These are phyloP conservation scores for Nothobranchius furzeri DNA, from an alignment of 2,113 vertebrate species.

Conservation along the genomic window DNA sequence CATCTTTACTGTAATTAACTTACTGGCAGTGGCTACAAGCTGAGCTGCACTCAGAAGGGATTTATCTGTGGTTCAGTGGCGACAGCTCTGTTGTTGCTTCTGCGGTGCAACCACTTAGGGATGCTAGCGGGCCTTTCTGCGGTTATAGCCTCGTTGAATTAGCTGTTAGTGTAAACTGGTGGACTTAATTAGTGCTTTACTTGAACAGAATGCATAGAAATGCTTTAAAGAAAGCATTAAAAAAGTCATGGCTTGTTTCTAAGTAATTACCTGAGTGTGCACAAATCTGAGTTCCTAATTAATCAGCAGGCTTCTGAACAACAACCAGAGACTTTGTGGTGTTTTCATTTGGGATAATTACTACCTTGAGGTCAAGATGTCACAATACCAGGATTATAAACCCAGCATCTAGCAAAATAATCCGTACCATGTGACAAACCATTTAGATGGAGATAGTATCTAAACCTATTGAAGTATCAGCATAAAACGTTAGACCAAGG, in stretches of 20 bases:
- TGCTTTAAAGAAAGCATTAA: not conserved
- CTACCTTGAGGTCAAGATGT: not conserved
- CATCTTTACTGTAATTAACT: conserved; percentile 15
- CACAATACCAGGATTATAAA: not conserved
- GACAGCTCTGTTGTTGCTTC: conserved; percentile 12
- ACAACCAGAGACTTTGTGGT: not conserved
- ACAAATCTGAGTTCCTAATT: not conserved
- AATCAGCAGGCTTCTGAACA: not conserved
- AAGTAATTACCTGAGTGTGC: not conserved
- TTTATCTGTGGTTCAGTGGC: conserved; percentile 9
- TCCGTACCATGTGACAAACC: not conserved
- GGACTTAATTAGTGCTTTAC: not conserved
- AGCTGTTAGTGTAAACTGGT: not conserved
- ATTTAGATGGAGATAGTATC: not conserved
- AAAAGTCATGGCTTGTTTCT: not conserved
- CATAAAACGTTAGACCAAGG: too few relatives aligned
- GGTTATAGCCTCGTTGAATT: not conserved
- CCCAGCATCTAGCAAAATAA: too few relatives aligned
- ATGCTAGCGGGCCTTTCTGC: not conserved
- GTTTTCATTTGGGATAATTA: not conserved
- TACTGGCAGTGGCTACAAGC: conserved; percentile 7
- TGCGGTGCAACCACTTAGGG: not conserved
- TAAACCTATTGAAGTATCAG: not conserved
- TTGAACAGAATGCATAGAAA: not conserved
- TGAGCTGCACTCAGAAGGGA: conserved; percentile 16